Evolutionary conservation across 2,888 invertebrate genomes (phyloP).

Genomic region (Pristionchus fissidentatus): DNA sequence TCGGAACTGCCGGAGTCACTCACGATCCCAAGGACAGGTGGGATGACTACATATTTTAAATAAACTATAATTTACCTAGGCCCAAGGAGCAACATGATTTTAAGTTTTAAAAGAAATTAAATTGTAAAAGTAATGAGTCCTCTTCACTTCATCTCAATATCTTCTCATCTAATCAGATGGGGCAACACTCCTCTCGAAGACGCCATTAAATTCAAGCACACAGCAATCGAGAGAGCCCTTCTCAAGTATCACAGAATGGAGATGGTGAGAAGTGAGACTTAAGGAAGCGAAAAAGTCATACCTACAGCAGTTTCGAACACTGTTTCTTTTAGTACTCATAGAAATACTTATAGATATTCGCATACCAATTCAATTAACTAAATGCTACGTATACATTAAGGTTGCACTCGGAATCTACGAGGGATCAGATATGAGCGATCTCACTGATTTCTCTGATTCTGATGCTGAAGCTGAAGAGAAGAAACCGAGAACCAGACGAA

Average conservation of each 20-base stretch:
- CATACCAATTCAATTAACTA: too few relatives aligned
- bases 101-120: too few relatives aligned
- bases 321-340: too few relatives aligned
- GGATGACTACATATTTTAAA: neutral
- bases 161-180: conserved; percentile 63
- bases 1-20: conserved; percentile 62
- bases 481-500: neutral
- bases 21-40: conserved; percentile 57
- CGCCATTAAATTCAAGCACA: conserved; percentile 63
- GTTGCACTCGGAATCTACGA: neutral
- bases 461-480: neutral
- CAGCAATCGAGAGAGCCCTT: conserved; percentile 49
- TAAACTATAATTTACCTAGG: neutral
- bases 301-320: too few relatives aligned
- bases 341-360: too few relatives aligned
- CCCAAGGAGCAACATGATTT: too few relatives aligned
- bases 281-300: too few relatives aligned
- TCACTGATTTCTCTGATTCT: conserved; percentile 19
- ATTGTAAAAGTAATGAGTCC: too few relatives aligned
- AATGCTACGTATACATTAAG: too few relatives aligned
- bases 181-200: conserved; percentile 71
- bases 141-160: too few relatives aligned
- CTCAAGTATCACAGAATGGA: conserved; percentile 38
- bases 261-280: neutral
- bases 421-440: neutral